These are phyloP conservation scores for Pachliopta kotzebuea DNA, from an alignment of 2,888 invertebrate genomes.

Conservation along the genomic window DNA sequence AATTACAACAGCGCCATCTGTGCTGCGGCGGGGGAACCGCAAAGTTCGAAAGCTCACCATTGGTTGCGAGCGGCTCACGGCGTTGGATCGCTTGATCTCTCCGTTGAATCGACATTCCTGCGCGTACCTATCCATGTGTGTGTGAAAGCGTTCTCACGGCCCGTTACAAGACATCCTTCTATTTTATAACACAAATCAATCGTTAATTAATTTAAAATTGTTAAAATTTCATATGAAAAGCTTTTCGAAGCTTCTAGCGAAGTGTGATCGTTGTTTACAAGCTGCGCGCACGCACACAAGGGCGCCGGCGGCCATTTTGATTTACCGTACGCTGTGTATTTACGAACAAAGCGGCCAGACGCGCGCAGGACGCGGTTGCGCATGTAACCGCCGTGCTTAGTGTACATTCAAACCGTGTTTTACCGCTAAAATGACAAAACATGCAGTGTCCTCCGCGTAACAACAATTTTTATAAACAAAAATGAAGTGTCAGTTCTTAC, in stretches of 20 bases:
- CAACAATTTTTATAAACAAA: conserved; percentile 71
- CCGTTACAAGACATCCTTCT: conserved; percentile 39
- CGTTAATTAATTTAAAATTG: conserved; percentile 27
- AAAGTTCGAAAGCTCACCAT: conserved; percentile 67
- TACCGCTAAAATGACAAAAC: conserved; percentile 77
- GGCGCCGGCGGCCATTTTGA: conserved; percentile 75
- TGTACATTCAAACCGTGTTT: conserved; percentile 67
- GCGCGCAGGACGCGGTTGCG: conserved; percentile 79
- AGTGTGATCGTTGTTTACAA: conserved; percentile 46
- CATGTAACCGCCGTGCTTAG: conserved; percentile 68
- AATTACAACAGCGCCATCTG: conserved; percentile 59
- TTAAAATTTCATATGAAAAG: conserved; percentile 33
- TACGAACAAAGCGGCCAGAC: conserved; percentile 81
- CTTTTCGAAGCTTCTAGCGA: conserved; percentile 38
- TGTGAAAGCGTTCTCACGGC: conserved; percentile 67
- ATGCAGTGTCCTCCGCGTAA: conserved; percentile 64
- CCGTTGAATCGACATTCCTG: conserved; percentile 80
- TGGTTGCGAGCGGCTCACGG: conserved; percentile 59
- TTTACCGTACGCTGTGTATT: conserved; percentile 78
- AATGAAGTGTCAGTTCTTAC: conserved; percentile 79
- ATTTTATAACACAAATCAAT: conserved; percentile 24
- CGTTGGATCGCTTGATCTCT: conserved; percentile 76
- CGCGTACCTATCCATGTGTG: conserved; percentile 73
- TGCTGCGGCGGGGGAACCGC: conserved; percentile 45
- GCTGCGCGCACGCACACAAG: conserved; percentile 70